phyloP scores from a whole-genome alignment of 2,888 invertebrate genomes.

The Podotricha telesiphe region DNA sequence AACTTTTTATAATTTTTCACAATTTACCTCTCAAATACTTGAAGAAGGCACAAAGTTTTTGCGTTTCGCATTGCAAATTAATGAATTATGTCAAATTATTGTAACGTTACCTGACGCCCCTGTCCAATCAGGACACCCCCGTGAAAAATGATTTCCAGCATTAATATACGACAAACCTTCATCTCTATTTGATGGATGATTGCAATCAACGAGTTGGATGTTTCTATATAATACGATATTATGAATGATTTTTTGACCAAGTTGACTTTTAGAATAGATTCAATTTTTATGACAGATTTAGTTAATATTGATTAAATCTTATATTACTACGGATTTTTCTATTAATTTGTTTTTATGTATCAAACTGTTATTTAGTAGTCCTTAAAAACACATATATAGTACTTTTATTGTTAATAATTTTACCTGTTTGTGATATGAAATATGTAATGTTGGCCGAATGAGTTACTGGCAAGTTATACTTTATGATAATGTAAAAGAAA shows the following conservation, averaged over 20 bases:
- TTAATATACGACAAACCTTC: conserved; percentile 48
- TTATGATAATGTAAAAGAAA: no score
- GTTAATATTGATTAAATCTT: no score
- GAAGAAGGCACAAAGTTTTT: conserved; percentile 39
- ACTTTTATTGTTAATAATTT: no score
- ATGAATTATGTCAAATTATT: conserved; percentile 45
- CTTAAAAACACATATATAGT: no score
- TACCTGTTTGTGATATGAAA: no score
- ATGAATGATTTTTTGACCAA: conserved; percentile 7
- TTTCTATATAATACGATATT: conserved; percentile 10
- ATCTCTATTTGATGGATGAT: conserved; percentile 38
- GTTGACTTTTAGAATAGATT: conserved; percentile 13
- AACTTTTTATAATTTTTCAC: conserved; percentile 22
- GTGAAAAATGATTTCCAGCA: conserved; percentile 64
- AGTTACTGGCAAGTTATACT: no score
- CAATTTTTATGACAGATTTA: not conserved
- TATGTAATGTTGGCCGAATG: no score
- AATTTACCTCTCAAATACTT: conserved; percentile 28
- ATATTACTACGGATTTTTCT: no score
- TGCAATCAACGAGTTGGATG: conserved; percentile 31
- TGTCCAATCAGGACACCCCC: conserved; percentile 60
- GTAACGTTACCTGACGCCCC: conserved; percentile 49
- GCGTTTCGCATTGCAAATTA: conserved; percentile 44
- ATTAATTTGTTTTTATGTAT: no score
- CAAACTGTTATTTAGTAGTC: no score